Base-by-base conservation (phyloP, 2,113 vertebrate genomes). In the Brachionichthys hirsutus region DNA sequence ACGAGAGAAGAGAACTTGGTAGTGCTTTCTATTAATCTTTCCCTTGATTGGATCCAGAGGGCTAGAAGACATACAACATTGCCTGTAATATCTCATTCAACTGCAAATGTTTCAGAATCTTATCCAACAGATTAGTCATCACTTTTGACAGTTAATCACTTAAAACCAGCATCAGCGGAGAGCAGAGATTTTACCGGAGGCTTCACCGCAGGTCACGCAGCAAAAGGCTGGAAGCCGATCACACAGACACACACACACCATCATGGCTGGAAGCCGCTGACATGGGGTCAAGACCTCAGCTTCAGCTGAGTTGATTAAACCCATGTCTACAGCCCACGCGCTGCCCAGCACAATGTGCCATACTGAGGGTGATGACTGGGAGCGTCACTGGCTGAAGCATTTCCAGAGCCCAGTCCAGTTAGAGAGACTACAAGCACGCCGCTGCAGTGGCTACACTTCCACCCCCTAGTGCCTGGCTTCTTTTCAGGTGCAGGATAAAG, bases 211-310 rank as follows among this genome's bases (percentile, higher is more conserved):
- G 81, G 73, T 86, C 82, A 83, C 65, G 67, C 76, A 56, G 69
- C 69, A 66, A 81, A n/a, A 82, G 62, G 64, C 75, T 79, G 62
- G 52, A 50, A 81, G 70, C 54, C 63, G 69, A 63, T 65, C 56
- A 52, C 24, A 41, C 62, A 52, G 41, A 45, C 58, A 66, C 22
- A 18, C 47, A 68, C 20, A 73, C 65, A 67, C 38, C 59, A 47
- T 77, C 61, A 62, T 51, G 60, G 34, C 54, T 55, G 63, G 47
- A 66, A 76, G 79, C 52, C 69, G 61, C 62, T 73, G 69, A 55
- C 40, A 76, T 56, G 70, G 85, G 77, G 78, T 84, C 80, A 83
- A 82, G 84, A 81, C 83, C 78, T 83, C 73, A 60, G 62, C 34
- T 67, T 56, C 45, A 62, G 72, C 76, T 56, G 67, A 74, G 56